Base-by-base conservation (phyloP, 2,888 invertebrate genomes). In the Tryphoninae sp. region DNA sequence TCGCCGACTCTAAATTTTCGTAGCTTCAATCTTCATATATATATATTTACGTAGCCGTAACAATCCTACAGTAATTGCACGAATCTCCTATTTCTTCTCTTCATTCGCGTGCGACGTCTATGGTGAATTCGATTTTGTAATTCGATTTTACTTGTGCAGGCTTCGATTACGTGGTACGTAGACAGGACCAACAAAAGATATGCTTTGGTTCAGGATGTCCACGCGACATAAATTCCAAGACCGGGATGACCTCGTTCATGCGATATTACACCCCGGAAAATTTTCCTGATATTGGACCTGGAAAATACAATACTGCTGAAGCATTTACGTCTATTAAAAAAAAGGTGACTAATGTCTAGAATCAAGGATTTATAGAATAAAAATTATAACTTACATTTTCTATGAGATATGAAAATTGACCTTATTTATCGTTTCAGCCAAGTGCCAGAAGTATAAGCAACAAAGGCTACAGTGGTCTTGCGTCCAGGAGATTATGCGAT, bases 151-250 rank as follows among this genome's bases (percentile, higher is more conserved):
- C 33, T 9, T 33, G 65, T 81, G 65, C 75, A 90, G 90, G 81
- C 62, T 90, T 90, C 78, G 84, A 88, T 58, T 90, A 89, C 61
- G 81, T 90, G 19, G 84, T 89, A 62, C 77, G 83, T 64, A 89
- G 86, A 55, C 86, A 88, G 77, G 87, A 88, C 40, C 85, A 84
- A 23, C 86, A 87, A 51, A 89, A 85, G 84, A 85, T 91, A 87
- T 90, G 89, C 71, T 91, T 91, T 67, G 91, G 91, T 42, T 90
- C 91, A 8, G 87, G 88, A 74, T 84, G 86, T 75, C 69, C 87
- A 19, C 85, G 91, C 7, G 88, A 90, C 74, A 86, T 87, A 16
- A 85, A 85, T 22, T 85, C 84, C n/a, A 86, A 80, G 64, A 88
- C 84, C 58, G 88, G 88, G 16, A 86, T 88, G 83, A 88, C 68